Percentiles rank a stretch among this genome's conserved stretches.
phyloP scores from a whole-genome alignment of 2,888 invertebrate genomes.

The Caenorhabditis panamensis region DNA sequence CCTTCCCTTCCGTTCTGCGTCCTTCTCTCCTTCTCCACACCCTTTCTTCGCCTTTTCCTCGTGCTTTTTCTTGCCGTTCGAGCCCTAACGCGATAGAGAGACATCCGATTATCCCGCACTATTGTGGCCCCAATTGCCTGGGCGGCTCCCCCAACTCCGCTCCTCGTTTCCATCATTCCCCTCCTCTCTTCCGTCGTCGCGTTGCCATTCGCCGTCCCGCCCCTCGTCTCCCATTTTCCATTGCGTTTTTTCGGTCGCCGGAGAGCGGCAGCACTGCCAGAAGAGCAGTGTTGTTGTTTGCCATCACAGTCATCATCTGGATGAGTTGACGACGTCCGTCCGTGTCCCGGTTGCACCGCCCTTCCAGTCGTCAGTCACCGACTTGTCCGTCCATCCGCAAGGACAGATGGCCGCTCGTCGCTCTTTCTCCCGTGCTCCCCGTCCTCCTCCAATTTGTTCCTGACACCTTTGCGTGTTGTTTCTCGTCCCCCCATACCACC shows the following conservation, averaged over 20 bases:
- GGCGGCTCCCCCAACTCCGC: conserved; percentile 21
- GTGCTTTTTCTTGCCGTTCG: conserved; percentile 12
- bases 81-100: conserved; percentile 31
- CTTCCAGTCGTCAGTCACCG: conserved; percentile 9
- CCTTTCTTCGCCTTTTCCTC: too few relatives aligned
- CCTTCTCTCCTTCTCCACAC: conserved; percentile 11
- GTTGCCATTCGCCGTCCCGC: conserved; percentile 33
- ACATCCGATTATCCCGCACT: conserved; percentile 59
- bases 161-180: conserved; percentile 18
- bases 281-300: conserved; percentile 42
- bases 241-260: background rate
- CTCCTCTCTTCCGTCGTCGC: conserved; percentile 11
- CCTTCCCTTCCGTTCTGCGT: background rate
- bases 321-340: conserved; percentile 11
- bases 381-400: conserved; percentile 15
- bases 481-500: background rate
- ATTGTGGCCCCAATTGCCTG: conserved; percentile 45
- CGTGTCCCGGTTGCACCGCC: conserved; percentile 18
- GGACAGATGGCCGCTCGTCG: conserved; percentile 47
- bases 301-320: conserved; percentile 30
- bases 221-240: conserved; percentile 17
- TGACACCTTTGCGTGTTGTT: conserved; percentile 40
- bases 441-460: conserved; percentile 33
- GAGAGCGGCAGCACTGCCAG: conserved; percentile 10
- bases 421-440: conserved; percentile 9